A percentile compares a stretch with the other conserved stretches of the same genome.
Evolutionary conservation across 2,113 vertebrate species (phyloP).

Genomic region (Mesitornis unicolor): DNA sequence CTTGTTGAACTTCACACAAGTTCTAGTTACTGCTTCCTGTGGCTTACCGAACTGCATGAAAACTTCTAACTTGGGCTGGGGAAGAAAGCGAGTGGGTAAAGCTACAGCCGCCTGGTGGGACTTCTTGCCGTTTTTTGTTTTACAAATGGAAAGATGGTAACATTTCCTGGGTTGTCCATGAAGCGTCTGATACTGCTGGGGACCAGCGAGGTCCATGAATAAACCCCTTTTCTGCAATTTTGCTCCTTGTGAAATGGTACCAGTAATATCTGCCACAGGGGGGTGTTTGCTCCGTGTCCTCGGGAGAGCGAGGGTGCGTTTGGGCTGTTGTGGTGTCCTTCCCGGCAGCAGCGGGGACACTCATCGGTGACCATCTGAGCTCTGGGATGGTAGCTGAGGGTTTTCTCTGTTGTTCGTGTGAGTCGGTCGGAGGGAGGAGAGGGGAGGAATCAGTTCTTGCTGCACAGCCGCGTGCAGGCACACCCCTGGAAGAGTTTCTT

Average conservation of each 20-base stretch:
- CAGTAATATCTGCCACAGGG: rapidly evolving
- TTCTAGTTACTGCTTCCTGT: background rate
- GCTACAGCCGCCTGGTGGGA: background rate
- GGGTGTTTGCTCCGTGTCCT: too few relatives aligned
- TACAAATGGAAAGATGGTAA: background rate
- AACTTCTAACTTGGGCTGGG: background rate
- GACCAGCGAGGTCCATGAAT: background rate
- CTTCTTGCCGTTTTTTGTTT: background rate
- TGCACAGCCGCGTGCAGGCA: rapidly evolving
- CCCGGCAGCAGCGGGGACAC: rapidly evolving
- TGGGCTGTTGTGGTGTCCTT: background rate
- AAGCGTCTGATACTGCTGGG: rapidly evolving
- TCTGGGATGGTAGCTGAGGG: background rate
- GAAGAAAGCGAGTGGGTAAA: background rate
- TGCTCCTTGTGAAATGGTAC: rapidly evolving
- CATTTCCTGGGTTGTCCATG: background rate
- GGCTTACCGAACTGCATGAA: background rate
- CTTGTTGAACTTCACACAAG: background rate
- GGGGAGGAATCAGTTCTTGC: background rate
- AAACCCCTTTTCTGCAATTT: background rate
- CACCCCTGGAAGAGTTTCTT: background rate
- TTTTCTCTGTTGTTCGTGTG: rapidly evolving
- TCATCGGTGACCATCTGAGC: rapidly evolving
- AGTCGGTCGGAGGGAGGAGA: too few relatives aligned
- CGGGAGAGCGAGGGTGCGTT: background rate